These are phyloP conservation scores for Tipula confusa DNA, from an alignment of 2,888 invertebrate genomes.

Conservation along the genomic window DNA sequence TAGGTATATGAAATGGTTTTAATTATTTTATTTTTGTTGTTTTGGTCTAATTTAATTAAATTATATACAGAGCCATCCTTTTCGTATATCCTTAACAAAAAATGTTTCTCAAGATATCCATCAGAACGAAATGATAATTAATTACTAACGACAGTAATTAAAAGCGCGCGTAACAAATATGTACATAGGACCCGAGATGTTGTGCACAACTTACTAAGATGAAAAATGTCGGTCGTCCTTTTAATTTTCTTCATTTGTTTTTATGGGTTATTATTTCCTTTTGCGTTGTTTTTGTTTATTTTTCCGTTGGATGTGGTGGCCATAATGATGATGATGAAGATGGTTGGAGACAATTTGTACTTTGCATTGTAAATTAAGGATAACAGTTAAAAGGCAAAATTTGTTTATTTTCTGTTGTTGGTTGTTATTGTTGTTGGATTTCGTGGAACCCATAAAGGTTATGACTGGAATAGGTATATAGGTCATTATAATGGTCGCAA, in stretches of 20 bases:
- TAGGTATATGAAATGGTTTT: neutral
- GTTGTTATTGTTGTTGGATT: too few species aligned
- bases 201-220: neutral
- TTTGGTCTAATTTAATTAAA: neutral
- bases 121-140: neutral
- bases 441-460: neutral
- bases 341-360: neutral
- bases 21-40: neutral
- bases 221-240: neutral
- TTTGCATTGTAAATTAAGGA: neutral
- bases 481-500: too few species aligned
- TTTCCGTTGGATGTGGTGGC: neutral
- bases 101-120: neutral
- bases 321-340: neutral
- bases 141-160: neutral
- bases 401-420: neutral
- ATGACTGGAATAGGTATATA: too few species aligned
- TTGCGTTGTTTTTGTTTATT: neutral
- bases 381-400: neutral
- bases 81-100: neutral
- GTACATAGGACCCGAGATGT: too few species aligned
- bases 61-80: neutral
- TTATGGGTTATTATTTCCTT: neutral
- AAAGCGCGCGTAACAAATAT: neutral
- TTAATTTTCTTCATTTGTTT: neutral